A percentile compares a stretch with the other conserved stretches of the same genome.
These are phyloP conservation scores for Thaumatotibia leucotreta DNA, from an alignment of 1,140 invertebrate species.

Conservation along the genomic window DNA sequence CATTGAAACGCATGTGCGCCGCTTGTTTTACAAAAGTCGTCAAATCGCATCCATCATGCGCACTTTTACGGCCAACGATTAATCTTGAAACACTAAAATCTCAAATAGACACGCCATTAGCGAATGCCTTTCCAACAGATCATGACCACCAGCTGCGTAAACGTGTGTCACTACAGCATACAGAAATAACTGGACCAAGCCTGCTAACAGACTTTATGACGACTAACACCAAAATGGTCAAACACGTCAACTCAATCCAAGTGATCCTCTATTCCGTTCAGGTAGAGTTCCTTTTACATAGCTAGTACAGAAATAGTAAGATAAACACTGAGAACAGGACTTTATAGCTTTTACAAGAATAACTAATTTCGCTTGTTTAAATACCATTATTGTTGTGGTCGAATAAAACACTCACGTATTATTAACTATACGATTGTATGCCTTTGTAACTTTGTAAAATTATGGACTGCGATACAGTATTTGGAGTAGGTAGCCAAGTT, in stretches of 20 bases:
- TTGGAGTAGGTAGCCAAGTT: neutral
- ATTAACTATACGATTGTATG: neutral
- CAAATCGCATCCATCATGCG: neutral
- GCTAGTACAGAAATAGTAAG: neutral
- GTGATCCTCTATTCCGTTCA: neutral
- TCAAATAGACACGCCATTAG: conserved; percentile 15
- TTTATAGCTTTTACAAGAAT: conserved; percentile 1
- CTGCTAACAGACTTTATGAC: conserved; percentile 32
- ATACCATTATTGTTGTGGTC: neutral
- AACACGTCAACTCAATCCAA: neutral
- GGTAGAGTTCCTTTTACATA: neutral
- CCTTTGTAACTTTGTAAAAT: neutral
- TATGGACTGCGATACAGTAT: neutral
- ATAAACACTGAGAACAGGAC: conserved; percentile 2
- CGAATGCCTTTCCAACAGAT: conserved; percentile 39
- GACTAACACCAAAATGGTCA: conserved; percentile 37
- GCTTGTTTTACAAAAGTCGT: neutral
- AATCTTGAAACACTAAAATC: neutral
- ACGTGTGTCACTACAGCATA: conserved; percentile 30
- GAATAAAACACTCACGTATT: conserved; percentile 1
- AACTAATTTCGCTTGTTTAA: neutral
- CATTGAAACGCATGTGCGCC: neutral
- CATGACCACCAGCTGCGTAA: conserved; percentile 35
- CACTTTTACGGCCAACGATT: neutral
- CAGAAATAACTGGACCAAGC: conserved; percentile 41